These are phyloP conservation scores for Cephonodes hylas DNA, from an alignment of 2,888 invertebrate species.

Conservation along the genomic window DNA sequence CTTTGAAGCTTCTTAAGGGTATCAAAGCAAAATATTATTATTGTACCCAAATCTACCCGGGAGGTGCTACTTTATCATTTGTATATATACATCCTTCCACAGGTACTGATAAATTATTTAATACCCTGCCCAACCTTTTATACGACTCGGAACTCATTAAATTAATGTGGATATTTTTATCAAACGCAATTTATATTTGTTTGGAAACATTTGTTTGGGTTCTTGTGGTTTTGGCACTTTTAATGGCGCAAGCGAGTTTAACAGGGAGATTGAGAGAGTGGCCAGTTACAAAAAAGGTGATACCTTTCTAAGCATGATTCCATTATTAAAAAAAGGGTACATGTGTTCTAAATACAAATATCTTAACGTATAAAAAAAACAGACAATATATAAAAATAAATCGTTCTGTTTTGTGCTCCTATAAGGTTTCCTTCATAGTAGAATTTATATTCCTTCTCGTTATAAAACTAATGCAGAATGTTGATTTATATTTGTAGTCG, in stretches of 20 bases:
- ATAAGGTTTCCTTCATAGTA: too few relatives aligned
- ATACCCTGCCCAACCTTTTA: conserved; percentile 5
- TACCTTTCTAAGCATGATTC: background rate
- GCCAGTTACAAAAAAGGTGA: background rate
- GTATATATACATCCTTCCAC: background rate
- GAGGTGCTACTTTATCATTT: too few relatives aligned
- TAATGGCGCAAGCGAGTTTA: background rate
- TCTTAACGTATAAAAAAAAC: too few relatives aligned
- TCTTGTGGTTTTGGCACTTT: background rate
- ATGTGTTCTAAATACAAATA: background rate
- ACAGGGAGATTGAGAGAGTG: background rate
- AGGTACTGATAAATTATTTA: background rate
- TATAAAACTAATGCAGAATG: too few relatives aligned
- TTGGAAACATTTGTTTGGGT: background rate
- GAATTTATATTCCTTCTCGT: too few relatives aligned
- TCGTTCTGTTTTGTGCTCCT: background rate
- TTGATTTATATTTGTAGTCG: too few relatives aligned
- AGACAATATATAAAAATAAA: too few relatives aligned
- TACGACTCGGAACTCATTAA: background rate
- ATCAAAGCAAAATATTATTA: too few relatives aligned
- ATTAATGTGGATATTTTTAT: conserved; percentile 1
- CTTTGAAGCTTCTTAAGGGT: too few relatives aligned
- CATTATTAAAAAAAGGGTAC: background rate
- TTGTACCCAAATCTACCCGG: too few relatives aligned
- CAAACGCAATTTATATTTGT: background rate